Evolutionary conservation across 2,113 vertebrate genomes (phyloP).

Genomic region (Salvator merianae): DNA sequence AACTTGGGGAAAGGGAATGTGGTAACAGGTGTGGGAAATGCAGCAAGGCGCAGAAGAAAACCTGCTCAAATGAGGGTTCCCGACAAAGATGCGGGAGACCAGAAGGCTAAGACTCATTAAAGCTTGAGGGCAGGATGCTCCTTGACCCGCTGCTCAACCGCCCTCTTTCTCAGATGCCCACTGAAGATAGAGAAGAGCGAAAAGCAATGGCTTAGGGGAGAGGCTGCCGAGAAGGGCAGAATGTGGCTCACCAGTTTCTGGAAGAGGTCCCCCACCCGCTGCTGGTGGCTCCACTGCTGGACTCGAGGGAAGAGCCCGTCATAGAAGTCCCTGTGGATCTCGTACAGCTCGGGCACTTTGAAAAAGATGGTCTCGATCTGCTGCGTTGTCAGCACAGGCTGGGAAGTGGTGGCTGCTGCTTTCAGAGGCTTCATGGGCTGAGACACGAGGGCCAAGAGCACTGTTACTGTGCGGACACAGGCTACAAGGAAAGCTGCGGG

Average conservation of each 20-base stretch:
- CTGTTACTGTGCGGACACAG: not conserved
- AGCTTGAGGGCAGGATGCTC: too few species aligned
- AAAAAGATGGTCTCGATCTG: constrained; percentile 99
- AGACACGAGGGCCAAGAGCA: not conserved
- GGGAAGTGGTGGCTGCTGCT: constrained; percentile 95
- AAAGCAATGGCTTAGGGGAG: not conserved
- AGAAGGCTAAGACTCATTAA: too few species aligned
- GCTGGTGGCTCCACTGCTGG: constrained; percentile 96
- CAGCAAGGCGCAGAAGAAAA: too few species aligned
- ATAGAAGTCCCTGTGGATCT: constrained; percentile 98
- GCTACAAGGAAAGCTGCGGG: not conserved
- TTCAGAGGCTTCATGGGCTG: constrained; percentile 99
- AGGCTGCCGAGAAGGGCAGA: not conserved
- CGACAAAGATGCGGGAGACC: too few species aligned
- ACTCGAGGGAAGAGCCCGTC: constrained; percentile 91
- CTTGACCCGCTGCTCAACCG: too few species aligned
- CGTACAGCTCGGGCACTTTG: constrained; percentile 98
- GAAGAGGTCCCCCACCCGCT: constrained; percentile 96
- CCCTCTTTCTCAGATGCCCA: not conserved
- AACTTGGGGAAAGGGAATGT: too few species aligned
- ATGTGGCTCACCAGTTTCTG: constrained; percentile 89
- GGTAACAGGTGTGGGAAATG: too few species aligned
- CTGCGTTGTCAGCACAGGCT: constrained; percentile 90
- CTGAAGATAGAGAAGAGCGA: not conserved
- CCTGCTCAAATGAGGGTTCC: too few species aligned